Evolutionary conservation across 2,113 vertebrate genomes (phyloP).

Genomic region (Calyptommatus sinebrachiatus): DNA sequence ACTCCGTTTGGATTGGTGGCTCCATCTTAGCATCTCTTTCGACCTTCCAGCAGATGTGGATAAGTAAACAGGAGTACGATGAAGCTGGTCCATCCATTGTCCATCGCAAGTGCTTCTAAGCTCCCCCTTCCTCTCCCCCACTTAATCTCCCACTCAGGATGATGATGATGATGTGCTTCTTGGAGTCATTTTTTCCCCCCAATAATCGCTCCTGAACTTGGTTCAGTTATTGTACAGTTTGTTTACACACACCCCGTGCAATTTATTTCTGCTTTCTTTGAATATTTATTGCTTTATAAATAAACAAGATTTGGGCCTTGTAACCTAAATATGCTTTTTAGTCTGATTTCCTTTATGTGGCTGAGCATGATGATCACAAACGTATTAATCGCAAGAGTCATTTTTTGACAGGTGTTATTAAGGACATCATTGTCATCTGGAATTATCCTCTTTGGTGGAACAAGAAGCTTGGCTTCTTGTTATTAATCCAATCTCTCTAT

Average conservation of each 20-base stretch:
- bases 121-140: slow-evolving; percentile 21
- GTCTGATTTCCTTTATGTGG: slow-evolving; percentile 39
- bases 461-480: neutral
- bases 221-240: slow-evolving; percentile 83
- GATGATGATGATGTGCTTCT: slow-evolving; percentile 64
- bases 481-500: slow-evolving; percentile 5
- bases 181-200: slow-evolving; percentile 58
- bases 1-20: slow-evolving; percentile 84
- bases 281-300: slow-evolving; percentile 91
- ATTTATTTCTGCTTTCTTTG: slow-evolving; percentile 82
- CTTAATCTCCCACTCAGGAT: slow-evolving; percentile 66
- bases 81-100: slow-evolving; percentile 93
- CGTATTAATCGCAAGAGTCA: neutral
- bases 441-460: neutral
- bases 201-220: slow-evolving; percentile 65
- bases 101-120: slow-evolving; percentile 93
- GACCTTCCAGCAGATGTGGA: slow-evolving; percentile 97
- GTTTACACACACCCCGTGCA: slow-evolving; percentile 82
- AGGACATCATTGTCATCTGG: slow-evolving; percentile 8
- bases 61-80: slow-evolving; percentile 93
- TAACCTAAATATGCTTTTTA: slow-evolving; percentile 53
- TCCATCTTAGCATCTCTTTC: slow-evolving; percentile 83
- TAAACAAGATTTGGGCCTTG: slow-evolving; percentile 80
- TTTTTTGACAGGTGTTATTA: neutral
- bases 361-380: slow-evolving; percentile 22